A percentile compares a stretch with the other conserved stretches of the same genome.
phyloP scores from a whole-genome alignment of 2,888 invertebrate genomes.

The Clunio marinus region DNA sequence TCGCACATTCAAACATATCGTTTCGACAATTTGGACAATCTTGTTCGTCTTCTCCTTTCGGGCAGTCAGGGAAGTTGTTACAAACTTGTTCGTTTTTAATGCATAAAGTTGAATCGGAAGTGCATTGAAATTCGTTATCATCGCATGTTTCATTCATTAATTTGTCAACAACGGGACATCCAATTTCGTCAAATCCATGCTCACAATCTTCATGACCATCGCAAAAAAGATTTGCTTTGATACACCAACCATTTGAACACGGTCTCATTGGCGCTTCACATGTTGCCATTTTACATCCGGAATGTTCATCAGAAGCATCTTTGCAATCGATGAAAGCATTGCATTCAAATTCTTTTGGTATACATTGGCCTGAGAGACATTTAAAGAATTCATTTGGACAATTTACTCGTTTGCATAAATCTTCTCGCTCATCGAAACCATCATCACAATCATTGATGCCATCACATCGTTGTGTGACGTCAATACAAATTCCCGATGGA shows the following conservation, averaged over 20 bases:
- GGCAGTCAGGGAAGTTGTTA: constrained; percentile 64
- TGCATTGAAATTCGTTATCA: constrained; percentile 45
- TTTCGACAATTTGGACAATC: constrained; percentile 55
- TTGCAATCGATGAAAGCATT: constrained; percentile 70
- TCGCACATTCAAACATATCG: constrained; percentile 55
- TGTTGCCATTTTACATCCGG: constrained; percentile 50
- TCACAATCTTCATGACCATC: constrained; percentile 58
- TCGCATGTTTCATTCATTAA: constrained; percentile 23
- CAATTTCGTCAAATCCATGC: constrained; percentile 56
- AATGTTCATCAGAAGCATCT: constrained; percentile 70
- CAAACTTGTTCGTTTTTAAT: constrained; percentile 53
- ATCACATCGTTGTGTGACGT: constrained; percentile 52
- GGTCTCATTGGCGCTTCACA: constrained; percentile 46
- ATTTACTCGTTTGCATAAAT: not conserved
- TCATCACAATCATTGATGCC: constrained; percentile 49
- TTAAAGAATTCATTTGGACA: constrained; percentile 56
- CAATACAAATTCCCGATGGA: constrained; percentile 31
- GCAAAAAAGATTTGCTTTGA: constrained; percentile 55
- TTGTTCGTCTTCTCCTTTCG: constrained; percentile 66
- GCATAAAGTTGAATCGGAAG: constrained; percentile 46
- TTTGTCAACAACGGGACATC: constrained; percentile 46
- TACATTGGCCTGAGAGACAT: constrained; percentile 66
- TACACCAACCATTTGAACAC: constrained; percentile 56
- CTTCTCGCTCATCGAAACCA: constrained; percentile 42
- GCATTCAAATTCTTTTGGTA: constrained; percentile 64